These are phyloP conservation scores for Tanaodytes sp. DNA, from an alignment of 2,888 invertebrate genomes.

Conservation along the genomic window DNA sequence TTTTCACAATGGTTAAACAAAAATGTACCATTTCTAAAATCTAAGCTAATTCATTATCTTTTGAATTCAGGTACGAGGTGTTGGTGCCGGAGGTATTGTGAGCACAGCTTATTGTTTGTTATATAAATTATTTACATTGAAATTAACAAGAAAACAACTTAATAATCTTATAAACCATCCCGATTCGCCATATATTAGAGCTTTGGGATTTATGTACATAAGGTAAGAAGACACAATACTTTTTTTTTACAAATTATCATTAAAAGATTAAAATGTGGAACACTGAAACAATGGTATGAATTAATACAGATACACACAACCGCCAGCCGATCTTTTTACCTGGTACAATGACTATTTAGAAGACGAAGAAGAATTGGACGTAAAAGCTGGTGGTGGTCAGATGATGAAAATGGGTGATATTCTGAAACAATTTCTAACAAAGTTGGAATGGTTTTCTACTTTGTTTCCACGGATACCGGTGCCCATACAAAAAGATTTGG, in stretches of 20 bases:
- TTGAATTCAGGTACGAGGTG: slow-evolving; percentile 87
- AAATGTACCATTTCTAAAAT: too few species aligned
- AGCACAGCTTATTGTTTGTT: slow-evolving; percentile 99
- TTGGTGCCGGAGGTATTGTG: slow-evolving; percentile 99
- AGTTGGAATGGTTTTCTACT: slow-evolving; percentile 99
- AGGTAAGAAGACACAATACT: slow-evolving; percentile 75
- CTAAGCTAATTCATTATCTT: too few species aligned
- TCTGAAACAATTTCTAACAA: slow-evolving; percentile 91
- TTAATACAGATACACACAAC: slow-evolving; percentile 94
- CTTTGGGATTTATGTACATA: slow-evolving; percentile 89
- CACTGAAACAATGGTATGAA: too few species aligned
- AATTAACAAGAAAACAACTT: slow-evolving; percentile 97
- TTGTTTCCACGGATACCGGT: slow-evolving; percentile 99
- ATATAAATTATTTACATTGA: slow-evolving; percentile 96
- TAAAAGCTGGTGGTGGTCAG: slow-evolving; percentile 97
- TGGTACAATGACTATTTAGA: slow-evolving; percentile 98
- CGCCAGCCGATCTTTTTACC: slow-evolving; percentile 94
- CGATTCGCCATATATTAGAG: slow-evolving; percentile 97
- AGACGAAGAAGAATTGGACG: slow-evolving; percentile 97
- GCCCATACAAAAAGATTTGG: slow-evolving; percentile 94
- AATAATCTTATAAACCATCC: slow-evolving; percentile 94
- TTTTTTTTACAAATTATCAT: neutral
- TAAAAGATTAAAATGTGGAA: too few species aligned
- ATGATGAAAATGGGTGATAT: slow-evolving; percentile 93
- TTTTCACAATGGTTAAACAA: too few species aligned